phyloP scores from a whole-genome alignment of 2,888 invertebrate species.

The Adelognathus sp. region DNA sequence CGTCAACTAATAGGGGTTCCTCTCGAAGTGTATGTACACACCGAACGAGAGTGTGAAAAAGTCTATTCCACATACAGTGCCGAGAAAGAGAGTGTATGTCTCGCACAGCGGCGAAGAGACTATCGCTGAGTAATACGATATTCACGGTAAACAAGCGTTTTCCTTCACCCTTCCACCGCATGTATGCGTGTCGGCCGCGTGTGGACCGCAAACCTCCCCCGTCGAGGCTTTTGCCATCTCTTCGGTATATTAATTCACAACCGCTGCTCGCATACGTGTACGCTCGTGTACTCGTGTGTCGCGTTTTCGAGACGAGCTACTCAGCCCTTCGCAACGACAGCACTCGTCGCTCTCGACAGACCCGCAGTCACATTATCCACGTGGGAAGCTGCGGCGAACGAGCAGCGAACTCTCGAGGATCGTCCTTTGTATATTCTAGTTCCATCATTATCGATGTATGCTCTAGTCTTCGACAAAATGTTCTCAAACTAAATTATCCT shows the following conservation, averaged over 20 bases:
- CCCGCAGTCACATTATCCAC: constrained; percentile 80
- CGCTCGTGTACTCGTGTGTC: constrained; percentile 10
- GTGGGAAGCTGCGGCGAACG: constrained; percentile 75
- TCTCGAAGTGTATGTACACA: constrained; percentile 29
- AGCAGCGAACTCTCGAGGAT: constrained; percentile 48
- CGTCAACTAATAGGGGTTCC: constrained; percentile 67
- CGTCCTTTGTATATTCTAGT: not conserved
- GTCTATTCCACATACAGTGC: constrained; percentile 5
- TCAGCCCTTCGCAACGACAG: constrained; percentile 48
- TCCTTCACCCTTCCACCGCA: constrained; percentile 61
- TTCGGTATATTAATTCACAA: too few species aligned
- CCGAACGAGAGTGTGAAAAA: constrained; percentile 34
- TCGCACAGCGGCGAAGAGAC: constrained; percentile 25
- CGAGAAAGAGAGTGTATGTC: constrained; percentile 15
- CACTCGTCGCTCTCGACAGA: constrained; percentile 49
- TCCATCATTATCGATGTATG: not conserved
- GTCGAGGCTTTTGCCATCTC: constrained; percentile 32
- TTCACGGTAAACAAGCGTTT: constrained; percentile 69
- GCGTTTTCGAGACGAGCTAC: constrained; percentile 8
- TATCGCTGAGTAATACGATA: constrained; percentile 68
- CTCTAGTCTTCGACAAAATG: not conserved
- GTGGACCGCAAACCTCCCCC: constrained; percentile 62
- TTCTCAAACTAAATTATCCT: too few species aligned
- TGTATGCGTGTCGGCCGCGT: constrained; percentile 45
- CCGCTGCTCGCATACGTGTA: not conserved